Percentiles rank a stretch among this genome's conserved stretches.
These are phyloP conservation scores for Phylloscopus whistleri DNA, from an alignment of 2,113 vertebrate genomes.

Conservation along the genomic window DNA sequence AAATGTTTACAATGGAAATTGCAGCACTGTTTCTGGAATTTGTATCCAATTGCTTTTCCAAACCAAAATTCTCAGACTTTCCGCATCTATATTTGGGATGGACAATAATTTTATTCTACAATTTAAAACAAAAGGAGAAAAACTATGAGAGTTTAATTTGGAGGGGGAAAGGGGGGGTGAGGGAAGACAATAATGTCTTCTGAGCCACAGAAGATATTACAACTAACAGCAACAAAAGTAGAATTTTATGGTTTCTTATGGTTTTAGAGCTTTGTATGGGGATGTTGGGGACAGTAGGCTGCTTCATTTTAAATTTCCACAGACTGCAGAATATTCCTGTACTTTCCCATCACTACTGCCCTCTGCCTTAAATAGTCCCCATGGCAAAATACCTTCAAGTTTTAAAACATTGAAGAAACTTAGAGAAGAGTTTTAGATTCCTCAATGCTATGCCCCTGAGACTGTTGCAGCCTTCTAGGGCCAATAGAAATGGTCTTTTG, in stretches of 20 bases:
- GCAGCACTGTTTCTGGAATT: not conserved
- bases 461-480: not conserved
- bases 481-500: not conserved
- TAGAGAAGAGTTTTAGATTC: not conserved
- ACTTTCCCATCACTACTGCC: not conserved
- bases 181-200: too few species aligned
- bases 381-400: not conserved
- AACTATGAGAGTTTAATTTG: not conserved
- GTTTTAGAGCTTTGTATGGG: not conserved
- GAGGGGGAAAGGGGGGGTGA: accelerated
- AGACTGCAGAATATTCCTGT: not conserved
- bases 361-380: not conserved
- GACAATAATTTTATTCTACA: not conserved
- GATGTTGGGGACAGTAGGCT: not conserved
- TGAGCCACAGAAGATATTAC: not conserved
- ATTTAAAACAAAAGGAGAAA: not conserved
- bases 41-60: not conserved
- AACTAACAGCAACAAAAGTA: not conserved
- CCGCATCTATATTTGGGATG: not conserved
- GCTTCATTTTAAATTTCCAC: not conserved
- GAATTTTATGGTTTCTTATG: not conserved
- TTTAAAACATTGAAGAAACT: not conserved
- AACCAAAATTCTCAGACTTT: not conserved
- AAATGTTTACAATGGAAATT: not conserved
- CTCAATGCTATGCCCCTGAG: not conserved